Base-by-base conservation (phyloP, 2,888 invertebrate species). In the Emmelina monodactyla region DNA sequence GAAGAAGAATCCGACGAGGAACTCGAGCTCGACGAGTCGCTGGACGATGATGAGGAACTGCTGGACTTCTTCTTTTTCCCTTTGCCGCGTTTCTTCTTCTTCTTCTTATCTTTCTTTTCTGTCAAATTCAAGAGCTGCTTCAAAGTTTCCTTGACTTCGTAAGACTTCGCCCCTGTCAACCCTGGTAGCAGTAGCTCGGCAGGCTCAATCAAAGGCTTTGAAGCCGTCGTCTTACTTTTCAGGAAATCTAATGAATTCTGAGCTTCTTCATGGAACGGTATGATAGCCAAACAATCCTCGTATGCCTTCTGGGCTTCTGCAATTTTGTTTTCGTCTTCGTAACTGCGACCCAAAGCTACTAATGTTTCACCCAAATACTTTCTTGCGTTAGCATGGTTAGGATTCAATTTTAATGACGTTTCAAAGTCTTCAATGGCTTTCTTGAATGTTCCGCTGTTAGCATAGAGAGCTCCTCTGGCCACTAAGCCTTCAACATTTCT, bases 371-470 rank as follows among this genome's bases (percentile, higher is more conserved):
- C 91, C 82, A 95, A 87, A 71, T 97, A 97, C 64, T 94, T 95
- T 37, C 92, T 86, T 19, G 96, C 97, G 72, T 97, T 97, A 2
- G 89, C 88, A 68, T 97, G 97, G 43, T 87, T 90, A 1, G 91
- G 90, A 70, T 97, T 94, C 29, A 93, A 66, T 62, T 91, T 89
- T 25, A 97, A 68, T 3, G 97, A 96, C 14, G 89, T 89, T 69
- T 96, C 94, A 68, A 97, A 95, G 65, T 97, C 97, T 51, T 92
- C 92, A 45, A 97, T 91, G 1, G 97, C 97, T 62, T 93, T 93
- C 51, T 91, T 88, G 69, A 94, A 96, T 52, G 91, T 94, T 44
- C 94, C 94, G 58, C 92, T 92, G 64, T 97, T 97, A 9, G 97
- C 97, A 62, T 92, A 94, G 51, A 95, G 72, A 15, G 94, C 94